Evolutionary conservation across 2,888 invertebrate species (phyloP), one percentile per base, ranked within the genome.

Genomic region (Macrophya annulata): DNA sequence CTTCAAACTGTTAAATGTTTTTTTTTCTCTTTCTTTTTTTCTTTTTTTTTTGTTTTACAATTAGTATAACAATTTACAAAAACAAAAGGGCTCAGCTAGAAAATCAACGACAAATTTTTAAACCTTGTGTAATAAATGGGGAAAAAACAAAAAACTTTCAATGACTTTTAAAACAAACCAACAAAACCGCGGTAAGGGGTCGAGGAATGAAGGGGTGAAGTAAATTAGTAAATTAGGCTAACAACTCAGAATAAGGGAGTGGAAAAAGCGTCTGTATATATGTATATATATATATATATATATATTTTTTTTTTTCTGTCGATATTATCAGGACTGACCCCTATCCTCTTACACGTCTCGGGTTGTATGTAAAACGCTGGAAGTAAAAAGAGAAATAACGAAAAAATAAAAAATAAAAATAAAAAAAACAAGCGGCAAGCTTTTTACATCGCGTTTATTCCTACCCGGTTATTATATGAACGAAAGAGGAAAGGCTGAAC

Each of bases 401-500:
- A 10, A 25, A n/a, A 62, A 21, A 25, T 21, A 21, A 25, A 21
- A 59, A n/a, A 59, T 4, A 21, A 21, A 1, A 25, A 9, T n/a
- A n/a, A 8, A 62, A 62, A 25, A 40, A 71, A 71, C n/a, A 71
- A 71, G 15, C 37, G 71, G 40, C 40, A 40, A 68, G 71, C 71
- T 71, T 71, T 71, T 71, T 71, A 71, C 71, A n/a, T 71, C 71
- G 71, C 71, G 71, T 71, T 71, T 40, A 71, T 71, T 71, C 71
- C 71, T 40, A 40, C 40, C 71, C 71, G 3, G 71, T 71, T 71
- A 71, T 71, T 71, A 71, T 71, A 71, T 17, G 68, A 37, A 25
- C 37, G 71, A 71, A 71, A 31, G 71, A 71, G 62, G 10, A 62
- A 62, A 25, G 62, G 62, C 62, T 12, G 25, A 12, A 12, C 62